phyloP scores from a whole-genome alignment of 2,888 invertebrate genomes.

The Cheilosia pagana region DNA sequence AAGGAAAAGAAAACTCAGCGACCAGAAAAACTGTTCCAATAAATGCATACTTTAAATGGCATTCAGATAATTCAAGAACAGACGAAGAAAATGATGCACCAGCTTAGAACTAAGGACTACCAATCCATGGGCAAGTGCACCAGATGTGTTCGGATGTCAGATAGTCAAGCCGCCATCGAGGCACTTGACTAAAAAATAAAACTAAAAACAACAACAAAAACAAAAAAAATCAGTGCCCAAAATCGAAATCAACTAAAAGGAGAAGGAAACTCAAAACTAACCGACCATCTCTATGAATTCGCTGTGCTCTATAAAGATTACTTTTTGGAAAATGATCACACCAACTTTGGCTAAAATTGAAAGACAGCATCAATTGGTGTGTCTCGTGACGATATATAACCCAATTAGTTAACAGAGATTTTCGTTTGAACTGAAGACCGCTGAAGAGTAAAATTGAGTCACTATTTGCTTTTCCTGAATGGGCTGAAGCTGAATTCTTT shows the following conservation, averaged over 20 bases:
- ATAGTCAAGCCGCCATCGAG: too few relatives aligned
- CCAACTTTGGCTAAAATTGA: constrained; percentile 67
- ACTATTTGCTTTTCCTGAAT: constrained; percentile 77
- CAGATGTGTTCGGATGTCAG: too few relatives aligned
- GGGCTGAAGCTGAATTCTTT: constrained; percentile 72
- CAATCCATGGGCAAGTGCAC: too few relatives aligned
- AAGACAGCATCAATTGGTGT: constrained; percentile 44
- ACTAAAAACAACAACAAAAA: constrained; percentile 9
- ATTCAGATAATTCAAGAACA: too few relatives aligned
- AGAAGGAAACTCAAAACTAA: neutral
- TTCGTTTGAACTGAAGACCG: constrained; percentile 81
- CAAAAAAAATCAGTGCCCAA: constrained; percentile 12
- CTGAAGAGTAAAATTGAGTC: constrained; percentile 80
- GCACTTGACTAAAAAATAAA: neutral
- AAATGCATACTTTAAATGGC: too few relatives aligned
- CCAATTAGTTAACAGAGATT: constrained; percentile 81
- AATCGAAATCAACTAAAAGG: neutral
- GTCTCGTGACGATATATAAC: constrained; percentile 74
- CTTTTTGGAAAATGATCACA: constrained; percentile 68
- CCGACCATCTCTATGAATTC: neutral
- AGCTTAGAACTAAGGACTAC: too few relatives aligned
- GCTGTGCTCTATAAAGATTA: constrained; percentile 37
- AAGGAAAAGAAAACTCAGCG: too few relatives aligned
- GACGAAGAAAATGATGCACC: too few relatives aligned
- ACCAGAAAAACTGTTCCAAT: too few relatives aligned